Conservation (phyloP, 2,797 vertebrate genomes). For the Mormyrops attenuatus region DNA sequence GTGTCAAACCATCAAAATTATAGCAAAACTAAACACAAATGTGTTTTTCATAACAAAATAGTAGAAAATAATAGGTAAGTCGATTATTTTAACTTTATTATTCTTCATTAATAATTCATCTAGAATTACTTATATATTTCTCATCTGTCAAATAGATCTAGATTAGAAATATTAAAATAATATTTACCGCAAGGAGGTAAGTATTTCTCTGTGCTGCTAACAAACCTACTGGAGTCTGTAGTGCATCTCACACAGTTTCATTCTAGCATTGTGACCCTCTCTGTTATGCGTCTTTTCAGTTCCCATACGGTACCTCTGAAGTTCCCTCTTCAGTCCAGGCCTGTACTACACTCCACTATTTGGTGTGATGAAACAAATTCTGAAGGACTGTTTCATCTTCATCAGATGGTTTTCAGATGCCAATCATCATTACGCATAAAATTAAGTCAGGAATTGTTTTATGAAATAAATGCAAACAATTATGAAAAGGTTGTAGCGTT, state of each 20-base stretch:
- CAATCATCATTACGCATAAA: not conserved
- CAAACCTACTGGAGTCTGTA: constrained; percentile 47
- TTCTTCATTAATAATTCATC: not conserved
- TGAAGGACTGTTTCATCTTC: not conserved
- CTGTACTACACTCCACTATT: not conserved
- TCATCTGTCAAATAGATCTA: not conserved
- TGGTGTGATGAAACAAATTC: not conserved
- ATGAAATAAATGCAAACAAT: not conserved
- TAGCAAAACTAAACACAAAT: not conserved
- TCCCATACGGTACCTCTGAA: constrained; percentile 30
- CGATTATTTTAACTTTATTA: not conserved
- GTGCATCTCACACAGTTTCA: constrained; percentile 25
- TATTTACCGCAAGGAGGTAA: constrained; percentile 50
- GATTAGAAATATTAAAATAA: not conserved
- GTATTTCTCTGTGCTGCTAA: constrained; percentile 45
- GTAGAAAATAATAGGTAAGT: not conserved
- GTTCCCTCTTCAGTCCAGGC: constrained; percentile 44
- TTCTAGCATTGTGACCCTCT: constrained; percentile 1
- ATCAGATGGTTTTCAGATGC: not conserved
- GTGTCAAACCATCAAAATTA: not conserved
- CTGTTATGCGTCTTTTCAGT: not conserved
- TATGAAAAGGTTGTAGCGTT: not conserved
- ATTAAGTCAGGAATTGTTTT: not conserved
- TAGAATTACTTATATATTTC: not conserved
- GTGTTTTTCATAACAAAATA: not conserved